phyloP scores from a whole-genome alignment of 2,113 vertebrate species.

The Ceyx cyanopectus region DNA sequence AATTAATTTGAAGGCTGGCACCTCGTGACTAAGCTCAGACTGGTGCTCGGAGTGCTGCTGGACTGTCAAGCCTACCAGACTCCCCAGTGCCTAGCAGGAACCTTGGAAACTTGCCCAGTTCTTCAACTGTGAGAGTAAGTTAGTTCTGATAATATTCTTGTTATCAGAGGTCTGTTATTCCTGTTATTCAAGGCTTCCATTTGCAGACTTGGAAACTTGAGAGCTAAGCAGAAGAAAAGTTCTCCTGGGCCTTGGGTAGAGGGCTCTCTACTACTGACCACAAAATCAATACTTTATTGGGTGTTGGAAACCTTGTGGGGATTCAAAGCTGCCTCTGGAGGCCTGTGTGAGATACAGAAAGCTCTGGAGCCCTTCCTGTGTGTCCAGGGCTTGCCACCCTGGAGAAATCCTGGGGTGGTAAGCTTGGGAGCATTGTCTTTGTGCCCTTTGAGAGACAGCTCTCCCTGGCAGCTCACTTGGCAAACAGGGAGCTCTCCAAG shows the following conservation, averaged over 20 bases:
- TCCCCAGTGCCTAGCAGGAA: not conserved
- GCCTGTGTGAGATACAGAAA: not conserved
- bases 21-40: not conserved
- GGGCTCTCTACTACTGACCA: not conserved
- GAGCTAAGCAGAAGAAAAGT: not conserved
- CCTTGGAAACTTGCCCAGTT: slow-evolving; percentile 61
- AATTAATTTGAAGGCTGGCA: not conserved
- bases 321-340: not conserved
- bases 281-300: not conserved
- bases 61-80: not conserved
- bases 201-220: slow-evolving; percentile 8
- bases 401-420: not conserved
- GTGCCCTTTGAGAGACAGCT: not conserved
- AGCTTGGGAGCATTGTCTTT: not conserved
- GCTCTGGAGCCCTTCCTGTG: not conserved
- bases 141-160: slow-evolving; percentile 36
- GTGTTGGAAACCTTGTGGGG: not conserved
- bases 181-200: slow-evolving; percentile 50
- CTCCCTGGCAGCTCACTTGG: not conserved
- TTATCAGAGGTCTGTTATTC: slow-evolving; percentile 12
- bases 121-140: not conserved
- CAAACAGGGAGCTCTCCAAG: not conserved
- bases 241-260: not conserved
- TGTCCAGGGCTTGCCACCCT: not conserved
- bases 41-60: not conserved